These are phyloP conservation scores for Aplocera efformata DNA, from an alignment of 2,888 invertebrate genomes.

Conservation along the genomic window DNA sequence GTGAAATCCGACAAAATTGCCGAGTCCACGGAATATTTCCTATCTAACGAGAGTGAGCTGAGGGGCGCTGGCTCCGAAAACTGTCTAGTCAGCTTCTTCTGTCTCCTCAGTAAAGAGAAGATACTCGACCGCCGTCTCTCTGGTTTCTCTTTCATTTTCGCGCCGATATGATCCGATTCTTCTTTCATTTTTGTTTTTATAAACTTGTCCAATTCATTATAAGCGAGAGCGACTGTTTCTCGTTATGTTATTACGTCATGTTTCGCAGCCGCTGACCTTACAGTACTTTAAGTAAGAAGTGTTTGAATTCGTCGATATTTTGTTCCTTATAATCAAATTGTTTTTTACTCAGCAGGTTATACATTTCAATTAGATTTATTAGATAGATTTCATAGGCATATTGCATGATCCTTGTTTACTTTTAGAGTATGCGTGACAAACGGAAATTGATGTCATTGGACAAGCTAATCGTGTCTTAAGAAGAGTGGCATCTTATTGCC, in stretches of 20 bases:
- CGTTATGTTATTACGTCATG: no score
- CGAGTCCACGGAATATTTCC: constrained; percentile 65
- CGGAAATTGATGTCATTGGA: constrained; percentile 2
- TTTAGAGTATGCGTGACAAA: no score
- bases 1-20: constrained; percentile 55
- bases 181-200: constrained; percentile 40
- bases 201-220: not conserved
- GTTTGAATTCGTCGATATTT: no score
- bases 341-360: no score
- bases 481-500: no score
- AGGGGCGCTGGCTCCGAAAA: constrained; percentile 52
- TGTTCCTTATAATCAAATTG: no score
- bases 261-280: no score
- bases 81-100: constrained; percentile 61
- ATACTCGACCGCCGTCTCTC: constrained; percentile 60
- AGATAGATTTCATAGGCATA: no score
- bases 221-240: no score
- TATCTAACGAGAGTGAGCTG: constrained; percentile 29
- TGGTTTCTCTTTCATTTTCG: constrained; percentile 50
- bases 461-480: not conserved
- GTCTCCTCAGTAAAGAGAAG: constrained; percentile 54
- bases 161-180: constrained; percentile 38
- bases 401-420: no score
- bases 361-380: no score
- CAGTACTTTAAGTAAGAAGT: no score